Percentiles rank a stretch among this genome's conserved stretches.
phyloP scores from a whole-genome alignment of 2,113 vertebrate genomes.

The Glaucomys volans region DNA sequence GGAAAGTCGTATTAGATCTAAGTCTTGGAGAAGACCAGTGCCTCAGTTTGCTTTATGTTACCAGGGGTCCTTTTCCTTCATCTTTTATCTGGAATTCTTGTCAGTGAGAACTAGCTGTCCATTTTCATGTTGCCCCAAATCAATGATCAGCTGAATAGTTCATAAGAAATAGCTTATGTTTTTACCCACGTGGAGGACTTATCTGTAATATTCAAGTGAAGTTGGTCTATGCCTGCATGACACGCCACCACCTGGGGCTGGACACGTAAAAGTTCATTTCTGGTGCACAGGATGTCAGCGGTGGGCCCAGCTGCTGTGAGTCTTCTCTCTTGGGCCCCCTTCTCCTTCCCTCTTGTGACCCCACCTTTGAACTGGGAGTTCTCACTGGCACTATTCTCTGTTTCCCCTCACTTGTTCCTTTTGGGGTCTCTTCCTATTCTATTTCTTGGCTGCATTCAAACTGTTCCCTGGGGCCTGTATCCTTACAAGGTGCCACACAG shows the following conservation, averaged over 20 bases:
- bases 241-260: not conserved
- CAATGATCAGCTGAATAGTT: not conserved
- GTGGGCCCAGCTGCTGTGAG: not conserved
- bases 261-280: not conserved
- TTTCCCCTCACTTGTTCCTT: fast-evolving
- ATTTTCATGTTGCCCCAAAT: not conserved
- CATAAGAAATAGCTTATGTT: not conserved
- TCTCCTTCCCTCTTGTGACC: not conserved
- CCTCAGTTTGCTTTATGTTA: not conserved
- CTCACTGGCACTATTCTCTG: not conserved
- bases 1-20: not conserved
- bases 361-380: not conserved
- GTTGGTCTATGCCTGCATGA: not conserved
- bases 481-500: not conserved
- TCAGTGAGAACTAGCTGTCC: not conserved
- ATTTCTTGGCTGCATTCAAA: not conserved
- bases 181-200: not conserved
- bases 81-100: slow-evolving; percentile 20
- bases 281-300: not conserved
- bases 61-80: not conserved
- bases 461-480: not conserved
- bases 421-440: not conserved
- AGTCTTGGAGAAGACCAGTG: not conserved
- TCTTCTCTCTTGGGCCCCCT: not conserved
- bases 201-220: not conserved